Base-by-base conservation (phyloP, 2,797 vertebrate genomes). In the Spinus pinus region DNA sequence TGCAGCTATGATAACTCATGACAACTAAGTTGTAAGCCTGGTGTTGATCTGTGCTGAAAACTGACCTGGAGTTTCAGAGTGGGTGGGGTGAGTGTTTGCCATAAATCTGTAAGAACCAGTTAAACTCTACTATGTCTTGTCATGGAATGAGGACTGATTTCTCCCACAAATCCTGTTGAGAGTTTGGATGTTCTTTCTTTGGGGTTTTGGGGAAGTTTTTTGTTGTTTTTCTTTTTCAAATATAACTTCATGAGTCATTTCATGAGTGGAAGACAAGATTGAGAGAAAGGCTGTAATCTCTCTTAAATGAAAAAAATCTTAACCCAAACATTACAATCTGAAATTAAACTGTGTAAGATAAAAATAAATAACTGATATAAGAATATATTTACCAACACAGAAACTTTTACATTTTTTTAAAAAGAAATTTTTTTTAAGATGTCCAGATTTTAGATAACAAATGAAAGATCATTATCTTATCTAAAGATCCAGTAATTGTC, bases 41-140 rank as follows among this genome's bases (percentile, higher is more conserved):
- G 8, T 47, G 8, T 18, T 58, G 15, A 28, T 47, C 13, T 51
- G 46, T 44, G 30, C 4, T 79, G 24, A 37, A 72, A 91, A 61
- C 22, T 18, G 5, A 4, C 5, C 3, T 3, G 3, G 49, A 60
- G 12, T 54, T 65, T 53, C 19, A 21, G 14, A 3, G 12, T 4
- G 24, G 7, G 6, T 47, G 20, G 5, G 2, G 4, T 14, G 8
- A 3, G 2, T 17, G 3, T 39, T 10, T 53, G 8, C 41, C 0
- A 0, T 46, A 86, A 80, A n/a, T 6, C 17, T 27, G 41, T 0
- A 6, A 12, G 77, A 82, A 22, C 54, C 19, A 54, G 9, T 33
- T 22, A 46, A 83, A 54, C 1, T 72, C 15, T 49, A 2, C 5
- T 71, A 7, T 46, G 6, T 31, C 16, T 47, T n/a, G 37, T 19